Evolutionary conservation across 2,113 vertebrate genomes (phyloP).

Genomic region (Halcyon malimbica): DNA sequence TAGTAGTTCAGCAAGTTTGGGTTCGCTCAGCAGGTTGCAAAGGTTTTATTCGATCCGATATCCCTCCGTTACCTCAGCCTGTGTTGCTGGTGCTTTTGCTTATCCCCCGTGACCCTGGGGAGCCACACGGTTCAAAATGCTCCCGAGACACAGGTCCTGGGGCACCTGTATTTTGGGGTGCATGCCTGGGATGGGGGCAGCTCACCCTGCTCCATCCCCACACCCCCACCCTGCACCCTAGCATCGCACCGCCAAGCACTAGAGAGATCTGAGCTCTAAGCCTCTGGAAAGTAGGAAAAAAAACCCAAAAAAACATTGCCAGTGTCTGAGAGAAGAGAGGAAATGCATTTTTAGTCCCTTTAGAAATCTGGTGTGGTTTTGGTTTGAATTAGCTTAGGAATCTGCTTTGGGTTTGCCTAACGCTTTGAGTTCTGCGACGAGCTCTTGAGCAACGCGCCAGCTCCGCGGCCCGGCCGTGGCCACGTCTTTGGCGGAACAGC

Average conservation of each 20-base stretch:
- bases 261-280: background rate
- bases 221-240: background rate
- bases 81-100: constrained; percentile 14
- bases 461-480: background rate
- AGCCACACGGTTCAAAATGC: constrained; percentile 10
- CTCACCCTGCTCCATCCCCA: background rate
- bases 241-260: background rate
- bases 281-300: background rate
- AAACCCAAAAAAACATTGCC: background rate
- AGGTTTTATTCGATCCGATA: constrained; percentile 72
- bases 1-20: constrained; percentile 69
- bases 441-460: background rate
- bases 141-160: constrained; percentile 38
- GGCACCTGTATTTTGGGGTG: background rate
- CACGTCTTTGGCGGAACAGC: background rate
- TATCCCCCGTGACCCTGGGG: constrained; percentile 45
- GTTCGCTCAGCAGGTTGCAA: constrained; percentile 69
- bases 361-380: background rate
- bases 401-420: background rate
- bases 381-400: background rate
- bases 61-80: constrained; percentile 55
- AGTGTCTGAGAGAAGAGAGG: background rate
- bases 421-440: background rate
- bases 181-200: background rate
- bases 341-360: background rate